Base-by-base conservation (phyloP, 1,140 invertebrate genomes). In the Hydropsyche tenuis region DNA sequence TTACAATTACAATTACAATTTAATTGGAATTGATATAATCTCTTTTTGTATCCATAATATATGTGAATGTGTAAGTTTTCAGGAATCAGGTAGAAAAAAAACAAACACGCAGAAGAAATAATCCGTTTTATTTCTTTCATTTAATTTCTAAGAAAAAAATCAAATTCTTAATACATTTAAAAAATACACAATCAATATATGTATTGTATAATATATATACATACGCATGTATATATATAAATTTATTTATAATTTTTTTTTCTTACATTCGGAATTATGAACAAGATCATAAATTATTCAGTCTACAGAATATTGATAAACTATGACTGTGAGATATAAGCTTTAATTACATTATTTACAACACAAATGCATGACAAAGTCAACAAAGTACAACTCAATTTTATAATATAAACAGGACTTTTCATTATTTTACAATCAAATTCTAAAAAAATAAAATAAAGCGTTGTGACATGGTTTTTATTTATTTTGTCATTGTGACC, bases 341-440 rank as follows among this genome's bases (percentile, higher is more conserved):
- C 75, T 70, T 77, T 77, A 75, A 77, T 77, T 77, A 77, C 76
- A 77, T 43, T 77, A 77, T 77, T 73, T 77, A 77, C 76, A 77
- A 77, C 76, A 77, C 76, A 77, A 77, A 77, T 77, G 76, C 76
- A 71, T 75, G 73, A 77, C 71, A 77, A 72, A 74, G 73, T 69
- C 73, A 76, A 73, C 62, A 76, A 66, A 72, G 62, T 76, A 73
- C 42, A 56, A 69, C 23, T 65, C 18, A 65, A 65, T 64, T 63
- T 12, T 48, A 48, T 48, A 7, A 68, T 53, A 75, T 72, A 75
- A 75, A 72, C 51, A 75, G 43, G 64, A 68, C 42, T 73, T 12
- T 64, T 72, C 14, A 56, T 43, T 72, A 53, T 62, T 45, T 70
- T 70, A 69, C 66, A 70, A 53, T 70, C 68, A 51, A 73, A 65